Percentiles rank a stretch among this genome's conserved stretches.
These are phyloP conservation scores for Cryptoblepharus egeriae DNA, from an alignment of 2,797 vertebrate genomes.

Conservation along the genomic window DNA sequence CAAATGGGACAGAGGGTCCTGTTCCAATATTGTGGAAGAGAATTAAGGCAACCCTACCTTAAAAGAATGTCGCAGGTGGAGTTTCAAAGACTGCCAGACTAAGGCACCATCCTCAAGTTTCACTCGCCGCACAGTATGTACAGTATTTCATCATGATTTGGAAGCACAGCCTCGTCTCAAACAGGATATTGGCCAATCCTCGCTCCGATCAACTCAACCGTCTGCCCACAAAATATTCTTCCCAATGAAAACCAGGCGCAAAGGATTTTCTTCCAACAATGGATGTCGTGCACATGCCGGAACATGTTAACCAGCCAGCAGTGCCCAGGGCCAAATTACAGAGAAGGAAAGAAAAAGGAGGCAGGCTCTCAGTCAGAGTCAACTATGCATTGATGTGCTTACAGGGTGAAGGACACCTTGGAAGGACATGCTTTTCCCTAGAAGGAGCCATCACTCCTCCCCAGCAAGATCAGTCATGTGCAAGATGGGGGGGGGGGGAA, in stretches of 20 bases:
- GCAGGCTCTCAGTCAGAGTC: not conserved
- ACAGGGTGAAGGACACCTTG: no score
- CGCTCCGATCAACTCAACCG: not conserved
- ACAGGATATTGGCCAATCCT: not conserved
- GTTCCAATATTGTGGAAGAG: no score
- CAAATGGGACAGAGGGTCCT: no score
- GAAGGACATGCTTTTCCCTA: not conserved
- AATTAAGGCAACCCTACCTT: no score
- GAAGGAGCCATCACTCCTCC: not conserved
- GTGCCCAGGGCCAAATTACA: not conserved
- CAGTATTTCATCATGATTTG: not conserved
- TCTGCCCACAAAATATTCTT: no score
- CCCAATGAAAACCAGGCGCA: not conserved
- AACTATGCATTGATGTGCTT: not conserved
- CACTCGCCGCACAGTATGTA: not conserved
- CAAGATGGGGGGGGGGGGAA: not conserved
- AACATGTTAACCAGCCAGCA: not conserved
- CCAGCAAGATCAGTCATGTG: not conserved
- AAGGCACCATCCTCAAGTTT: no score
- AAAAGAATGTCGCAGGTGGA: not conserved
- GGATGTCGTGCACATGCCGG: not conserved
- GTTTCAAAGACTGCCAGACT: not conserved
- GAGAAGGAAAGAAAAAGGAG: not conserved
- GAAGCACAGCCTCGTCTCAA: not conserved
- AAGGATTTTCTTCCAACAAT: not conserved